These are phyloP conservation scores for Homarus gammarus DNA, from an alignment of 2,888 invertebrate species.

Conservation along the genomic window DNA sequence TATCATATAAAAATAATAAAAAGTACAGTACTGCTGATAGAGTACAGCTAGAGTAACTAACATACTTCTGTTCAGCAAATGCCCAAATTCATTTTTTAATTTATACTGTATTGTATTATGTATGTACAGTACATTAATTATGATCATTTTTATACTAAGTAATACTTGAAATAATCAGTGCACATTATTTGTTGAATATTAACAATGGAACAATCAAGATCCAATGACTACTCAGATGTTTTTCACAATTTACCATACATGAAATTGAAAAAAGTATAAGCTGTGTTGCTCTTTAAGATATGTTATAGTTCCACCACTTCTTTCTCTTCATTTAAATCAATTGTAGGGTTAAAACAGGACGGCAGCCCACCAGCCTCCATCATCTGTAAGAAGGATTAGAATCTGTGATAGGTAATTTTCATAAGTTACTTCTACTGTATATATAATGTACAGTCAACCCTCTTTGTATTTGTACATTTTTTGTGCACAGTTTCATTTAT, in stretches of 20 bases:
- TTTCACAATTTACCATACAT: not conserved
- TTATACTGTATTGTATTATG: not conserved
- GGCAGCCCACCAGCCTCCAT: not conserved
- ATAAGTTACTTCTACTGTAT: not conserved
- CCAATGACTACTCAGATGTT: not conserved
- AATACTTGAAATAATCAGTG: not conserved
- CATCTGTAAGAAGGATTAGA: not conserved
- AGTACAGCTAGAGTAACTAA: not conserved
- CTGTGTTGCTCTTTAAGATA: not conserved
- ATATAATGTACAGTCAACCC: not conserved
- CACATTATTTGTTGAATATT: too few relatives aligned
- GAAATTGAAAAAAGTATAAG: not conserved
- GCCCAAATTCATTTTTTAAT: not conserved
- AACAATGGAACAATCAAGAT: too few relatives aligned
- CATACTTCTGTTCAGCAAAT: not conserved
- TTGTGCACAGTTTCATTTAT: not conserved
- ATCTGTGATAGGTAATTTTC: not conserved
- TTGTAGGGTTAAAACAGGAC: not conserved
- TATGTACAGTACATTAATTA: not conserved
- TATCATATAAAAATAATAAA: not conserved
- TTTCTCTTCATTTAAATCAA: not conserved
- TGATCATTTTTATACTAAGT: not conserved
- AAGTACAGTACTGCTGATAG: not conserved
- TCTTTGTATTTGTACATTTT: not conserved
- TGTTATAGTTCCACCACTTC: not conserved